Conservation (phyloP, 2,797 vertebrate genomes). For the Acanthurus leucopareius region DNA sequence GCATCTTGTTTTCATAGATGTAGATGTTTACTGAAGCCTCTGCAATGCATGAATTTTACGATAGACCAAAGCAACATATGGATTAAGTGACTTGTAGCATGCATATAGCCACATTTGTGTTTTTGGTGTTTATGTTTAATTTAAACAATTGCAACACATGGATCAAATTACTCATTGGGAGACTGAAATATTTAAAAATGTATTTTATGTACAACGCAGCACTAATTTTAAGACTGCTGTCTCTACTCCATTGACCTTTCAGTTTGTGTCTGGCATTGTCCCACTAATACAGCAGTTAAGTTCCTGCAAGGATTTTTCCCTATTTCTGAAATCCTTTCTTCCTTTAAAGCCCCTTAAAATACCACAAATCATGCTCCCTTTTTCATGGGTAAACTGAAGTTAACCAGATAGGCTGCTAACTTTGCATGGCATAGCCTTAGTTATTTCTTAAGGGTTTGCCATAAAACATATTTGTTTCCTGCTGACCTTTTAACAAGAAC, state of each 20-base stretch:
- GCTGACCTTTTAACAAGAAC: constrained; percentile 35
- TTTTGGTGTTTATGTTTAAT: constrained; percentile 5
- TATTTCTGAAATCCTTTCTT: constrained; percentile 33
- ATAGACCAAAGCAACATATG: background rate
- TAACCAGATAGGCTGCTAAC: background rate
- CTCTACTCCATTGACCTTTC: constrained; percentile 46
- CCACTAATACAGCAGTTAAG: constrained; percentile 53
- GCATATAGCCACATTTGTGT: background rate
- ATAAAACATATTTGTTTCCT: constrained; percentile 5
- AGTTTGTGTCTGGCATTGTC: constrained; percentile 49
- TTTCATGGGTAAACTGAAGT: constrained; percentile 34
- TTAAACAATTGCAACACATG: background rate
- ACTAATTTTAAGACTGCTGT: background rate
- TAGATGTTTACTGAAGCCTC: background rate
- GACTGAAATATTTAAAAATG: background rate
- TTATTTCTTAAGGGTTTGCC: constrained; percentile 15
- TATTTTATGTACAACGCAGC: constrained; percentile 3
- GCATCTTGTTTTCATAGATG: background rate
- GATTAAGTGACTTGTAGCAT: background rate
- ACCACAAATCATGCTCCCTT: constrained; percentile 26
- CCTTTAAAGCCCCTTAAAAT: constrained; percentile 69
- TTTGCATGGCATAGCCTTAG: background rate
- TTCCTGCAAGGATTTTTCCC: constrained; percentile 61
- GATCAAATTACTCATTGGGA: background rate
- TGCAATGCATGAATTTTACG: background rate